Percentiles rank a stretch among this genome's conserved stretches.
Conservation (phyloP, 2,113 vertebrate species). For the Hippoglossus stenolepis region DNA sequence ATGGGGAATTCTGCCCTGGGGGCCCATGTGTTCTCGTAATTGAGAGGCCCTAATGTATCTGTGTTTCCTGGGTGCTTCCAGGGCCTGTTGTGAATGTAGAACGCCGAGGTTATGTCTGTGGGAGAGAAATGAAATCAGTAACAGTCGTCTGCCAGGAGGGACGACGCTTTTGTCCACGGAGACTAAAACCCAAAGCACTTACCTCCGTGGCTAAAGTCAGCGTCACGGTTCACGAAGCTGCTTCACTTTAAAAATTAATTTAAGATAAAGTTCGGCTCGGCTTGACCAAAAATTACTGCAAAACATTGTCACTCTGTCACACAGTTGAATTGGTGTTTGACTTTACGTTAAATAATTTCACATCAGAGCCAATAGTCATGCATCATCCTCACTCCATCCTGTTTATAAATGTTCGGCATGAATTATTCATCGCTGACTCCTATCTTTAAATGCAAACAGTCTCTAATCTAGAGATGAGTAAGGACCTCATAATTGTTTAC, state of each 20-base stretch:
- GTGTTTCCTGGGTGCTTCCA: constrained; percentile 75
- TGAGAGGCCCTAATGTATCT: constrained; percentile 75
- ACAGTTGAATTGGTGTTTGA: constrained; percentile 26
- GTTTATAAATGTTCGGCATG: constrained; percentile 65
- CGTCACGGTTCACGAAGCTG: neutral
- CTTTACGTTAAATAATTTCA: constrained; percentile 33
- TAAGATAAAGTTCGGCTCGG: no score
- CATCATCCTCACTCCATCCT: constrained; percentile 41
- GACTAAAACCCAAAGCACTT: constrained; percentile 45
- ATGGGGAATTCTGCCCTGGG: constrained; percentile 67
- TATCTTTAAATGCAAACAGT: constrained; percentile 69
- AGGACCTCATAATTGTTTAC: constrained; percentile 73
- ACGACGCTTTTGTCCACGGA: constrained; percentile 47
- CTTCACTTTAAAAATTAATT: neutral
- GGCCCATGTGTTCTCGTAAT: constrained; percentile 76
- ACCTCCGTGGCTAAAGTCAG: constrained; percentile 36
- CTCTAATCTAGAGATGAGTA: constrained; percentile 69
- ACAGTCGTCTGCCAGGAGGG: constrained; percentile 62
- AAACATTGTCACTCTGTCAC: neutral
- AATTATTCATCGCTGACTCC: constrained; percentile 67
- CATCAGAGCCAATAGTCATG: constrained; percentile 28
- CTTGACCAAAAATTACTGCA: no score
- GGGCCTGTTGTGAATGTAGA: constrained; percentile 66
- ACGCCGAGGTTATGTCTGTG: constrained; percentile 72
- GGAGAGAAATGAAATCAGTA: constrained; percentile 64